Evolutionary conservation across 2,888 invertebrate species (phyloP), one percentile per base, ranked within the genome.

Genomic region (Abrostola triplasia): DNA sequence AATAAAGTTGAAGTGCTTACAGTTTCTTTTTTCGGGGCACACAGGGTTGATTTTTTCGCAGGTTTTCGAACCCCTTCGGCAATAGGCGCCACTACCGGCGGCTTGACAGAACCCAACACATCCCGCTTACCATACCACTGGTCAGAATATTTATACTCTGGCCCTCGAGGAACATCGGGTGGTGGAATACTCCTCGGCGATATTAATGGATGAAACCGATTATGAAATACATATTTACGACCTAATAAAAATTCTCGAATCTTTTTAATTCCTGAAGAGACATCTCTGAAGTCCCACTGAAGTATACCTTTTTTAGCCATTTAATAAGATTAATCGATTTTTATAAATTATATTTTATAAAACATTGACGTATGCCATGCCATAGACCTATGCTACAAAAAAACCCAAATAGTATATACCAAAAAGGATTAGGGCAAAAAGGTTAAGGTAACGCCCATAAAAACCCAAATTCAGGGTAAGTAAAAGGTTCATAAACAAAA

Each of bases 61-160:
- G 8, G 7, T 6, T 35, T 41, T 38, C 4, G 1, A 5, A 5
- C 0, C 41, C 64, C 61, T 55, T 24, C 35, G 0, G 88, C 92
- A 7, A 92, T 70, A 2, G 93, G 92, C 0, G 91, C 92, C 7
- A 92, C 83, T 0, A 93, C 86, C 0, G 94, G 93, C 0, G 93
- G 93, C 8, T 83, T 80, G 0, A 93, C 90, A 1, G 92, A 88
- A 61, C 89, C 75, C 64, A 82, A 71, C 0, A 80, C 82, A 76
- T 77, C 81, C 49, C 93, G 85, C 7, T 77, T 69, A 41, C 64
- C 80, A 67, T 94, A 93, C 65, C 86, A 90, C 52, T 88, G 82
- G 0, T 87, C 75, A 0, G 91, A 85, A 72, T 92, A 92, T 49
- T 86, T 90, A 48, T 83, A 64, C 5, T 88, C 87, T 0, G 89